Evolutionary conservation across 2,888 invertebrate genomes (phyloP), one percentile per base, ranked within the genome.

Genomic region (Doris montereyensis): DNA sequence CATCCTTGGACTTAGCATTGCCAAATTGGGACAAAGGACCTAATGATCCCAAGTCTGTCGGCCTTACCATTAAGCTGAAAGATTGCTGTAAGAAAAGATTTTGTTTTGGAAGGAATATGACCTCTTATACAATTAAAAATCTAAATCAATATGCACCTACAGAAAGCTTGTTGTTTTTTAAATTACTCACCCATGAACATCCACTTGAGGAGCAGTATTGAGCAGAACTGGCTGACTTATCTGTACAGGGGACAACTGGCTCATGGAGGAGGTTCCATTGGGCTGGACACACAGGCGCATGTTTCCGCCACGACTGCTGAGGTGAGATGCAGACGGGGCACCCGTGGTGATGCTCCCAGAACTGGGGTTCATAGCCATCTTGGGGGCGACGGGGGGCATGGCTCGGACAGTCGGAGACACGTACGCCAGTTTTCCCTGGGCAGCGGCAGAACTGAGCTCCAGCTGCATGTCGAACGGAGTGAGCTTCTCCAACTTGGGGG

Each of bases 391-490:
- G 32, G 80, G 78, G 62, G 87, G 85, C 35, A 84, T 81, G 30
- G 85, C 79, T 13, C 89, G 81, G 5, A 89, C 89, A 4, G 88
- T 89, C 1, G 89, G 89, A 0, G 89, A 88, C 21, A 89, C 88
- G 76, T 87, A 89, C 0, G 89, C 89, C 70, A 89, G 82, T 76
- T 89, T 89, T 28, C 88, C 88, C 70, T 89, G 89, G 21, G 87
- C 85, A 28, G 87, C 86, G 26, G 88, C 84, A 73, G 86, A 82
- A 30, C 85, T 86, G 52, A 88, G 86, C 76, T 88, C 88, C 26
- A 87, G 83, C 70, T 87, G 86, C 24, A 87, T 81, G 35, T 88
- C 87, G 52, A 86, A 82, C 0, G 85, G 85, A 10, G 85, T 85
- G 13, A 86, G 80, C 57, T 85, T 83, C 78, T 87, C 87, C 24